phyloP scores from a whole-genome alignment of 2,888 invertebrate species.

The Lacanobia wlatinum region DNA sequence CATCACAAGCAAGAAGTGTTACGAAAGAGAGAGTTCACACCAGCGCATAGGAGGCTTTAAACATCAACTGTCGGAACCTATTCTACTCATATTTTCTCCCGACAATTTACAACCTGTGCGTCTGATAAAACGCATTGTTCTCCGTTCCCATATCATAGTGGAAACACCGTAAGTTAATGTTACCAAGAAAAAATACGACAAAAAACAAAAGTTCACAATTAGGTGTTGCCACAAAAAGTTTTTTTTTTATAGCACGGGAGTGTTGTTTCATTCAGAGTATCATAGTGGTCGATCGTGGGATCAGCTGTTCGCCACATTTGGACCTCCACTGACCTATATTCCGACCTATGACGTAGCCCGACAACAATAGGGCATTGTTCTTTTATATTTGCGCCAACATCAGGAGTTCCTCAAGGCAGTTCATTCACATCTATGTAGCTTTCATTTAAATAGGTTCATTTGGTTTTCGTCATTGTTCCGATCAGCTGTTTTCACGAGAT shows the following conservation, averaged over 20 bases:
- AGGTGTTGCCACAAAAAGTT: constrained; percentile 62
- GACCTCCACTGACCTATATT: constrained; percentile 89
- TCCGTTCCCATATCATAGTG: constrained; percentile 57
- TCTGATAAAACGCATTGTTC: constrained; percentile 60
- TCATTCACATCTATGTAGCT: constrained; percentile 87
- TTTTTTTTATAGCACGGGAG: constrained; percentile 71
- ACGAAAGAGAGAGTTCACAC: constrained; percentile 58
- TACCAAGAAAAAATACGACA: constrained; percentile 44
- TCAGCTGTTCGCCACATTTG: constrained; percentile 88
- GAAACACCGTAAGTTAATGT: constrained; percentile 53
- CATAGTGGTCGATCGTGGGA: constrained; percentile 80
- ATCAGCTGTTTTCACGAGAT: constrained; percentile 88
- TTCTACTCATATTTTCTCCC: constrained; percentile 61
- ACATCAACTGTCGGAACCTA: constrained; percentile 42
- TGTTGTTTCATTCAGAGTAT: constrained; percentile 66
- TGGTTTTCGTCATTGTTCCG: constrained; percentile 88
- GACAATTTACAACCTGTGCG: constrained; percentile 58
- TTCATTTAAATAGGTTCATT: constrained; percentile 82
- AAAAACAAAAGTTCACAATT: constrained; percentile 64
- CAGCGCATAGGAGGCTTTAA: constrained; percentile 11
- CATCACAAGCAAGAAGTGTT: constrained; percentile 29
- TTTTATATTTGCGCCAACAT: constrained; percentile 88
- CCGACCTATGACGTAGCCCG: constrained; percentile 86
- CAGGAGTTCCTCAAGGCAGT: constrained; percentile 89
- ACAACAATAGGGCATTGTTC: constrained; percentile 90